Conservation (phyloP, 2,113 vertebrate species). For the Cyprinodon tularosa region DNA sequence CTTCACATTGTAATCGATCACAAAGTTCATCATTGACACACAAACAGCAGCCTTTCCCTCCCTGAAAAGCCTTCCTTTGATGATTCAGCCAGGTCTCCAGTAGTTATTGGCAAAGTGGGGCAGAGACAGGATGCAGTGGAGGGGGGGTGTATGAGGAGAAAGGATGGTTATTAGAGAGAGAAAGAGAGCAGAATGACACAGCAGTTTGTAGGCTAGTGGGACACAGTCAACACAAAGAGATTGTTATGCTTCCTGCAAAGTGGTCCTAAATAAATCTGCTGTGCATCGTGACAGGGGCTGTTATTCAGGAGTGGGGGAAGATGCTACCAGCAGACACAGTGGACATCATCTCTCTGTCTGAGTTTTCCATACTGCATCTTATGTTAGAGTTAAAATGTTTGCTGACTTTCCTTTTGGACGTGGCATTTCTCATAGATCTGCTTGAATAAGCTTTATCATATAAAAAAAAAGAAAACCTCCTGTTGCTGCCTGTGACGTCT, state of each 20-base stretch:
- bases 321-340: conserved; percentile 17
- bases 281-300: conserved; percentile 44
- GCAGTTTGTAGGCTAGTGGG: conserved; percentile 67
- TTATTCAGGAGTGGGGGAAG: conserved; percentile 30
- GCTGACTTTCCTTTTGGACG: not conserved
- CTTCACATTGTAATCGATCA: not conserved
- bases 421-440: not conserved
- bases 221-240: conserved; percentile 34
- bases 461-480: conserved; percentile 3
- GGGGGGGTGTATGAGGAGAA: conserved; percentile 13
- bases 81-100: conserved; percentile 25
- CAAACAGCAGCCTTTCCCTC: not conserved
- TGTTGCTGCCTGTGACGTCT: not conserved
- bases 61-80: not conserved
- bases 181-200: conserved; percentile 69
- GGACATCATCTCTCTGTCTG: conserved; percentile 1
- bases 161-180: conserved; percentile 45
- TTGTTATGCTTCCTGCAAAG: conserved; percentile 2
- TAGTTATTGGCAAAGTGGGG: conserved; percentile 39
- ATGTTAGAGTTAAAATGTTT: not conserved
- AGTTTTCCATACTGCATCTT: not conserved
- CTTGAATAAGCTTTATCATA: not conserved
- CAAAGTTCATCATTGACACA: conserved; percentile 20
- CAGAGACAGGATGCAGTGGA: conserved; percentile 23
- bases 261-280: conserved; percentile 53